Conservation (phyloP, 2,888 invertebrate genomes). For the Eupeodes latifasciatus region DNA sequence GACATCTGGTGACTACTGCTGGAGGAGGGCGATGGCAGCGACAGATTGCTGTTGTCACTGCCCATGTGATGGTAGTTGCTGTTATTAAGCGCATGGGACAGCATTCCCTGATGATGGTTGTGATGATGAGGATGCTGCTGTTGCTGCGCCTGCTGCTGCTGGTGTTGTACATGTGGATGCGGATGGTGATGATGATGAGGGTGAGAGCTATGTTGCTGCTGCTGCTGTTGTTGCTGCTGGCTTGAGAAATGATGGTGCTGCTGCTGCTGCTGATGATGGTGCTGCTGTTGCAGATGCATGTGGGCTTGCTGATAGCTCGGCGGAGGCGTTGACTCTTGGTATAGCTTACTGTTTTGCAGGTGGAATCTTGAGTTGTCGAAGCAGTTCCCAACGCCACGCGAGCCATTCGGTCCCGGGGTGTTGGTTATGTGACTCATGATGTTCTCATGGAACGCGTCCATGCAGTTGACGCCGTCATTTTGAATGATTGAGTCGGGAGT, state of each 20-base stretch:
- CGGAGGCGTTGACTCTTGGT: slow-evolving; percentile 85
- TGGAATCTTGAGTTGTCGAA: slow-evolving; percentile 77
- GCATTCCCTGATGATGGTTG: slow-evolving; percentile 72
- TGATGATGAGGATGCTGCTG: slow-evolving; percentile 77
- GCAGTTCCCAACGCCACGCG: slow-evolving; percentile 79
- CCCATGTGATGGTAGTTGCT: slow-evolving; percentile 76
- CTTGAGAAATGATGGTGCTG: slow-evolving; percentile 84
- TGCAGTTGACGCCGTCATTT: slow-evolving; percentile 85
- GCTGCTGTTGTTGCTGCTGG: slow-evolving; percentile 70
- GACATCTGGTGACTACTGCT: slow-evolving; percentile 84
- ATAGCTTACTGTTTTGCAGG: slow-evolving; percentile 87
- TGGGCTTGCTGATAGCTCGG: slow-evolving; percentile 87
- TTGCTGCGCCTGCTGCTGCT: slow-evolving; percentile 77
- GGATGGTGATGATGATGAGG: slow-evolving; percentile 81
- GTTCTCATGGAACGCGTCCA: slow-evolving; percentile 92
- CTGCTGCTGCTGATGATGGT: slow-evolving; percentile 85
- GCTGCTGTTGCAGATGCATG: slow-evolving; percentile 88
- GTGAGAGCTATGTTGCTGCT: slow-evolving; percentile 81
- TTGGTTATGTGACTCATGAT: slow-evolving; percentile 86
- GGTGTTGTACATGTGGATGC: slow-evolving; percentile 76
- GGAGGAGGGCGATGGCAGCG: slow-evolving; percentile 90
- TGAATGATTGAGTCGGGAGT: slow-evolving; percentile 87
- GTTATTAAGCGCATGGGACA: slow-evolving; percentile 70
- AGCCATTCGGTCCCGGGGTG: slow-evolving; percentile 66
- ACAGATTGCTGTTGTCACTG: slow-evolving; percentile 88